phyloP scores from a whole-genome alignment of 2,888 invertebrate genomes.

The Trisateles emortualis region DNA sequence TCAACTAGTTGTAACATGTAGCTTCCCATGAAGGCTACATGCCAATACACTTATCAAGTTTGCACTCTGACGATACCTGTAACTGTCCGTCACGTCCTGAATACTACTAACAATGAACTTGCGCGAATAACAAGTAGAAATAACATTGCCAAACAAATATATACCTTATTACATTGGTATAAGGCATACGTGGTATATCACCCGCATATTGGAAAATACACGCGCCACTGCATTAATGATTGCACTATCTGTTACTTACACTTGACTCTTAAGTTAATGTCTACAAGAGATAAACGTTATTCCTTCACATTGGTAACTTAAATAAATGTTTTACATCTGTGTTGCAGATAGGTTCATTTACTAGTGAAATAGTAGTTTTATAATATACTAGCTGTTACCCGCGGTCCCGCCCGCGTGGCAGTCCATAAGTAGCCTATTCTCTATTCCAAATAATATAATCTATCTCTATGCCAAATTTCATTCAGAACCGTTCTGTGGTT shows the following conservation, averaged over 20 bases:
- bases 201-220: conserved; percentile 76
- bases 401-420: no score
- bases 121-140: conserved; percentile 50
- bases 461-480: no score
- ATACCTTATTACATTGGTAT: conserved; percentile 30
- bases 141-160: conserved; percentile 29
- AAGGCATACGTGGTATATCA: conserved; percentile 34
- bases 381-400: no score
- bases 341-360: no score
- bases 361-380: no score
- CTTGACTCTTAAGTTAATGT: conserved; percentile 68
- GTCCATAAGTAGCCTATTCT: no score
- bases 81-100: conserved; percentile 78
- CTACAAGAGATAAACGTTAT: conserved; percentile 37
- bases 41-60: conserved; percentile 58
- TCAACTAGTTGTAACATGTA: conserved; percentile 11
- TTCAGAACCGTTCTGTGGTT: no score
- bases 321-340: background rate
- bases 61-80: conserved; percentile 54
- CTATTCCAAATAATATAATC: no score
- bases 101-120: conserved; percentile 69
- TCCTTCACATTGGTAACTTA: conserved; percentile 18
- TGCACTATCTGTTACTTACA: conserved; percentile 72
- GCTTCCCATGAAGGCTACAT: conserved; percentile 40
- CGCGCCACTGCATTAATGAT: conserved; percentile 75